Evolutionary conservation across 2,888 invertebrate genomes (phyloP), one percentile per base, ranked within the genome.

Genomic region (Himalopsyche japonica): DNA sequence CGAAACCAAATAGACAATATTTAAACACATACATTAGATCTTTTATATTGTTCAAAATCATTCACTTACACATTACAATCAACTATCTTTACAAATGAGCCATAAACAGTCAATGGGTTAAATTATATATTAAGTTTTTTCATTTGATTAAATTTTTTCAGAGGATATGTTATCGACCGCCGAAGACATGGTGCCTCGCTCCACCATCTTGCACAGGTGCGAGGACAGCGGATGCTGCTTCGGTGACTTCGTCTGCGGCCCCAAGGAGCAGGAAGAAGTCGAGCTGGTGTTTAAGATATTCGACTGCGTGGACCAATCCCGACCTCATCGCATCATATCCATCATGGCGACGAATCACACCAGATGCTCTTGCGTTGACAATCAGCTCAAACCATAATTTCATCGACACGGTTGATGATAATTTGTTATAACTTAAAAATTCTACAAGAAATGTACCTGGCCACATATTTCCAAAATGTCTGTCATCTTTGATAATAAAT

Each of bases 261-360:
- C 49, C 20, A 6, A 7, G 34, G 37, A 64, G n/a, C 6, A 15
- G n/a, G 37, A 76, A n/a, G n/a, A 81, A 10, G 70, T 76, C 10
- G 70, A 81, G 43, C 76, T 10, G 24, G 7, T 10, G 34, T 76
- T 81, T 37, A 64, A 37, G 37, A 24, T 80, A 6, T 18, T 18
- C 18, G 32, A 80, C 3, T 2, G 3, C n/a, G 20, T 80, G n/a
- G 32, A 57, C 49, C 8, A 10, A 30, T 24, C 18, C 0, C 10
- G 7, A 0, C 57, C 57, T 20, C 20, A 12, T 30, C 48, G 34
- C 30, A 89, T 82, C 79, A 80, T 43, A 34, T 82, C 88, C 87
- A 88, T 89, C n/a, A 83, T 81, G n/a, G 88, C 89, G 24, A 88
- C 88, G 20, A 89, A 90, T 27, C 90, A 90, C 79, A 88, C 87